Conservation (phyloP, 2,113 vertebrate species). For the Ophiodon elongatus region DNA sequence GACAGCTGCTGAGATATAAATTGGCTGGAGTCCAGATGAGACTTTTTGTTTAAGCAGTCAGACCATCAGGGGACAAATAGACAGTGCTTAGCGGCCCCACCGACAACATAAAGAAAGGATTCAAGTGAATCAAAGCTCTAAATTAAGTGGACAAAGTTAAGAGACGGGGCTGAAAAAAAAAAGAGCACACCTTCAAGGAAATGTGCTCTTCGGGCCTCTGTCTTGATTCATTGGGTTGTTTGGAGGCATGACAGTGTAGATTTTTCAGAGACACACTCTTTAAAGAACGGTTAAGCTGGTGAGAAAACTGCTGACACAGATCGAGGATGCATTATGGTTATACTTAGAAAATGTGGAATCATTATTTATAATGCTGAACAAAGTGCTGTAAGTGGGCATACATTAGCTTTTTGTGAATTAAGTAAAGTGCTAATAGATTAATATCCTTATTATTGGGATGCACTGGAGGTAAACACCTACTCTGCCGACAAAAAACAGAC, state of each 20-base stretch:
- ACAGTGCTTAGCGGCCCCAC: neutral
- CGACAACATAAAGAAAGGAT: slow-evolving; percentile 36
- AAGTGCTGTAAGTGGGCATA: neutral
- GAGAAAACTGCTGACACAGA: neutral
- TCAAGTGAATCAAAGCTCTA: slow-evolving; percentile 34
- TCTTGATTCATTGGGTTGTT: slow-evolving; percentile 6
- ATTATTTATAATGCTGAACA: neutral
- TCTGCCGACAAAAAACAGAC: neutral
- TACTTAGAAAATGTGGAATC: neutral
- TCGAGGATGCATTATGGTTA: neutral
- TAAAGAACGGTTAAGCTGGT: neutral
- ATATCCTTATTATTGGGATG: neutral
- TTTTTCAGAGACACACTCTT: neutral
- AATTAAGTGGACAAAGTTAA: slow-evolving; percentile 41
- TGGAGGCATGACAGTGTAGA: neutral
- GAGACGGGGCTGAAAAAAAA: neutral
- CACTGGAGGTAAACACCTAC: neutral
- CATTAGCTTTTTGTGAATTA: neutral
- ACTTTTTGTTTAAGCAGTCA: slow-evolving; percentile 57
- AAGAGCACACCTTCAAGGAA: neutral
- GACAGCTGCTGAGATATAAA: slow-evolving; percentile 35
- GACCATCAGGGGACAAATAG: slow-evolving; percentile 43
- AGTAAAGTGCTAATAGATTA: neutral
- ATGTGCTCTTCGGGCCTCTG: neutral
- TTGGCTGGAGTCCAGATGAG: slow-evolving; percentile 50